Conservation (phyloP, 2,113 vertebrate genomes). For the Semicossyphus pulcher region DNA sequence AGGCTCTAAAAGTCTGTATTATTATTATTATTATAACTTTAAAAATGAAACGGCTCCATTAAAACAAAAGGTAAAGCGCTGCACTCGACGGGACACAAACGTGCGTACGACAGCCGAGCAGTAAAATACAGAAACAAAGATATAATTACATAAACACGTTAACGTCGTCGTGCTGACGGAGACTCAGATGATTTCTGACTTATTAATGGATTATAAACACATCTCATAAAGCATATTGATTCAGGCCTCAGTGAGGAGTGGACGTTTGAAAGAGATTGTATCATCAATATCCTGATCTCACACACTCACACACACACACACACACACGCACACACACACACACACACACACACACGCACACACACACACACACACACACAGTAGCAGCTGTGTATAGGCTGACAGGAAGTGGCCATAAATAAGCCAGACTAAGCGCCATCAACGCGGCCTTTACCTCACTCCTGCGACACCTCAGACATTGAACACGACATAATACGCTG, state of each 20-base stretch:
- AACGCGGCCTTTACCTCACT: constrained; percentile 60
- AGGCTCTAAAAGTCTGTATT: no score
- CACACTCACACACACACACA: background rate
- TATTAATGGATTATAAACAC: background rate
- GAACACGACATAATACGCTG: constrained; percentile 81
- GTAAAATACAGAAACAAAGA: no score
- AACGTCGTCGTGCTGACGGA: no score
- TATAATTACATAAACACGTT: no score
- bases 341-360: constrained; percentile 24
- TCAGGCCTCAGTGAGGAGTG: no score
- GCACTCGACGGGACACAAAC: no score
- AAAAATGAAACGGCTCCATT: no score
- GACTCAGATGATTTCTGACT: no score
- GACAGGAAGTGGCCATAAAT: constrained; percentile 76
- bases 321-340: constrained; percentile 4
- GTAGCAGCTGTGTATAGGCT: constrained; percentile 43
- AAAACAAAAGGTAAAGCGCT: no score
- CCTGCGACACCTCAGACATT: constrained; percentile 73
- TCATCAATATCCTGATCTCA: constrained; percentile 23
- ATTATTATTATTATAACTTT: no score
- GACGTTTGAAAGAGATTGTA: background rate
- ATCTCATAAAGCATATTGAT: background rate
- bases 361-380: constrained; percentile 19
- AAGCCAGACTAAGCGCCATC: constrained; percentile 50
- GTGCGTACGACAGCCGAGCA: no score